These are phyloP conservation scores for Halesus radiatus DNA, from an alignment of 1,140 invertebrate species.

Conservation along the genomic window DNA sequence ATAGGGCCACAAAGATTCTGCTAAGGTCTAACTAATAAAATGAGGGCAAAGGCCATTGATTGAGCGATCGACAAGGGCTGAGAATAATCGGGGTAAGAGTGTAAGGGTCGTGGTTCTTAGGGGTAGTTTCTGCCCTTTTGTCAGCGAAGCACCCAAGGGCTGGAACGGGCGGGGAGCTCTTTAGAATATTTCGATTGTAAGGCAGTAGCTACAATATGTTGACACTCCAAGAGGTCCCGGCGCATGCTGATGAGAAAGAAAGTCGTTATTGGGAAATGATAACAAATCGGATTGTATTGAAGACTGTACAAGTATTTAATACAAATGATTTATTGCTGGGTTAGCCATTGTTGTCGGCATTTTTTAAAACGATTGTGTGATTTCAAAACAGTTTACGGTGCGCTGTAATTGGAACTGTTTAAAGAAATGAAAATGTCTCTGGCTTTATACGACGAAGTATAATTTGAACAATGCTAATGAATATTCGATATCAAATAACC, in stretches of 20 bases:
- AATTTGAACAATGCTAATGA: too few species aligned
- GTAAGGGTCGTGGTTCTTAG: conserved; percentile 1
- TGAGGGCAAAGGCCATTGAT: not conserved
- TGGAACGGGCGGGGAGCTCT: conserved; percentile 13
- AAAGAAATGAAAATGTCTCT: too few species aligned
- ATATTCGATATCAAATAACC: too few species aligned
- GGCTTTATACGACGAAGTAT: too few species aligned
- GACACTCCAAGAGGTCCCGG: not conserved
- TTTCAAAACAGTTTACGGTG: too few species aligned
- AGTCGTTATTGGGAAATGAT: conserved; percentile 7
- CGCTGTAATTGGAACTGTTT: too few species aligned
- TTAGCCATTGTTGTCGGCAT: too few species aligned
- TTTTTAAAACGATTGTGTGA: too few species aligned
- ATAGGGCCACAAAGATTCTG: not conserved
- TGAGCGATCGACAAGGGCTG: conserved; percentile 22
- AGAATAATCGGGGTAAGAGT: not conserved
- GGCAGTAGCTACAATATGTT: not conserved
- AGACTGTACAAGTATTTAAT: not conserved
- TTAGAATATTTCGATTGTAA: not conserved
- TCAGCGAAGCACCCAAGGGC: conserved; percentile 7
- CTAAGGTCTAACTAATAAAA: not conserved
- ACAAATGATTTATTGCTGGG: not conserved
- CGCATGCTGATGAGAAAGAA: conserved; percentile 15
- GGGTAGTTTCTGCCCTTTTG: conserved; percentile 1
- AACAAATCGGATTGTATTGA: not conserved